Percentiles rank a stretch among this genome's conserved stretches.
Evolutionary conservation across 1,140 invertebrate species (phyloP).

Genomic region (Heliconius hermathena): DNA sequence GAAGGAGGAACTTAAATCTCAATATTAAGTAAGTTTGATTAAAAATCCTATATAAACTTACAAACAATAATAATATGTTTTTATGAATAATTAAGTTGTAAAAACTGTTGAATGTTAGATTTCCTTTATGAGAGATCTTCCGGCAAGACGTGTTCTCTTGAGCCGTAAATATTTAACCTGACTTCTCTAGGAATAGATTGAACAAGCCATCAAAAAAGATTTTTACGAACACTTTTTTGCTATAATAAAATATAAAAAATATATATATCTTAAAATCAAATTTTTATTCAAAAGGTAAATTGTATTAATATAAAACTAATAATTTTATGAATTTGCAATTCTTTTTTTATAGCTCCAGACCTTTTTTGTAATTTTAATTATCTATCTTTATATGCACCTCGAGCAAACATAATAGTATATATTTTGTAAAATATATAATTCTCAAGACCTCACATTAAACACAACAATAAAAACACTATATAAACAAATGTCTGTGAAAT

Average conservation of each 20-base stretch:
- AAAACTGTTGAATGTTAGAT: conserved; percentile 7
- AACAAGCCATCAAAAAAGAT: neutral
- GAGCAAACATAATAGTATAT: too few species aligned
- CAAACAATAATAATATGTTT: neutral
- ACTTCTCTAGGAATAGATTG: neutral
- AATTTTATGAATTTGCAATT: too few species aligned
- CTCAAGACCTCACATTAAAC: too few species aligned
- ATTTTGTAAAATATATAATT: too few species aligned
- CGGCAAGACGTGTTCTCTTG: conserved; percentile 22
- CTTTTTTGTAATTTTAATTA: too few species aligned
- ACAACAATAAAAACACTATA: neutral
- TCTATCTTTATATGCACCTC: too few species aligned
- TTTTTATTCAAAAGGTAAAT: too few species aligned
- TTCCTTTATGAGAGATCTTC: conserved; percentile 32
- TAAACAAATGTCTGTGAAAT: conserved; percentile 29
- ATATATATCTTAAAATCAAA: too few species aligned
- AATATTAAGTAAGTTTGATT: neutral
- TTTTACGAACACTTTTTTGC: neutral
- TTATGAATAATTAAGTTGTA: neutral
- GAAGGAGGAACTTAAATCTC: neutral
- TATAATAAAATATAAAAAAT: too few species aligned
- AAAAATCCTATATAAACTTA: neutral
- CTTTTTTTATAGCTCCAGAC: too few species aligned
- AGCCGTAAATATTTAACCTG: conserved; percentile 25
- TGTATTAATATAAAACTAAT: too few species aligned